Evolutionary conservation across 1,140 invertebrate genomes (phyloP).

Genomic region (Pristionchus pacificus): DNA sequence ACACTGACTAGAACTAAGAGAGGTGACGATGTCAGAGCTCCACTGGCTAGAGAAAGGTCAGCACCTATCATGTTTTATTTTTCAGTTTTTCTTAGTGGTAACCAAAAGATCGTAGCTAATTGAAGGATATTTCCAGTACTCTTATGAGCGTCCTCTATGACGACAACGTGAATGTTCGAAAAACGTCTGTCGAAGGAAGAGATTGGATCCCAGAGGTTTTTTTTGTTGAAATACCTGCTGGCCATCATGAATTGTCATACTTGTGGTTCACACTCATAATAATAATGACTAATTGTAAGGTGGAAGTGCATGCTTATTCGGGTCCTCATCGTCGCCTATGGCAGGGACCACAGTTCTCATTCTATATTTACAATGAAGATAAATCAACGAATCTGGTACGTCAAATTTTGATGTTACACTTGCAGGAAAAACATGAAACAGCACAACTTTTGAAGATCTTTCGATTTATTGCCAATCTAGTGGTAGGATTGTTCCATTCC

Average conservation of each 20-base stretch:
- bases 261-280: no score
- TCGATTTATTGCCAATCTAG: neutral
- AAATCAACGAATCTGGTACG: conserved; percentile 12
- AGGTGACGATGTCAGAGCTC: conserved; percentile 3
- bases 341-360: conserved; percentile 56
- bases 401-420: conserved; percentile 20
- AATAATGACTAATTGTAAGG: conserved; percentile 40
- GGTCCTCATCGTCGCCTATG: conserved; percentile 53
- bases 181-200: conserved; percentile 9
- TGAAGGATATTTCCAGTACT: no score
- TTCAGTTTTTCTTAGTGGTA: conserved; percentile 14
- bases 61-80: neutral
- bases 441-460: neutral
- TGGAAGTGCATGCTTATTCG: conserved; percentile 49
- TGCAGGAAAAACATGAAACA: no score
- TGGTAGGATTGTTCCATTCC: conserved; percentile 3
- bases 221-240: neutral
- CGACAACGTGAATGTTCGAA: conserved; percentile 12
- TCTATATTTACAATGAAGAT: conserved; percentile 40
- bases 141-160: neutral
- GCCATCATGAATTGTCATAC: conserved; percentile 11
- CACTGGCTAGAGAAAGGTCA: neutral
- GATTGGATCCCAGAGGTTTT: neutral
- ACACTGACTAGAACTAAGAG: conserved; percentile 5
- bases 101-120: conserved; percentile 9